Evolutionary conservation across 1,140 invertebrate genomes (phyloP).

Genomic region (Ceratosolen fusciceps): DNA sequence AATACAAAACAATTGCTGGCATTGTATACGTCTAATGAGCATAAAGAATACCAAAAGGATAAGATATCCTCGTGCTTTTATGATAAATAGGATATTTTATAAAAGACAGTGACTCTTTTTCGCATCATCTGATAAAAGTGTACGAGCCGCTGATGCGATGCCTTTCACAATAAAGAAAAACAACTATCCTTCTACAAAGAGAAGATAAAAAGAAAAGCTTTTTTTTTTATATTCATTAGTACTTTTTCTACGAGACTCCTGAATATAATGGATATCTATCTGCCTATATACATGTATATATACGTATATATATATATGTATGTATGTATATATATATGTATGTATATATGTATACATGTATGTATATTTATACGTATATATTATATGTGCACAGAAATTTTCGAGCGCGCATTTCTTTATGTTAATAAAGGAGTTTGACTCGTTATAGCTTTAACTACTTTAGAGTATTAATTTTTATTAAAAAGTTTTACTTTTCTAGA

Average conservation of each 20-base stretch:
- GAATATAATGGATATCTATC: too few relatives aligned
- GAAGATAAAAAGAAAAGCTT: conserved; percentile 1
- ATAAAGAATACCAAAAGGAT: not conserved
- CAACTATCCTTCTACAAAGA: not conserved
- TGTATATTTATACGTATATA: too few relatives aligned
- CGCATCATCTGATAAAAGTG: not conserved
- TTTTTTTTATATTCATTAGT: not conserved
- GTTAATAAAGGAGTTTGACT: too few relatives aligned
- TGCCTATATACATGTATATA: too few relatives aligned
- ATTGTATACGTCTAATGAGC: conserved; percentile 19
- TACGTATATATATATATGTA: too few relatives aligned
- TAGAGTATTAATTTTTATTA: too few relatives aligned
- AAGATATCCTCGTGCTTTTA: not conserved
- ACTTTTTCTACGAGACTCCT: not conserved
- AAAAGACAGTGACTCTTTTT: not conserved
- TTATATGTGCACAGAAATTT: too few relatives aligned
- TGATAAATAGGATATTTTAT: not conserved
- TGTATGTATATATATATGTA: too few relatives aligned
- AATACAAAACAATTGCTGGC: not conserved
- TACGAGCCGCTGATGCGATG: not conserved
- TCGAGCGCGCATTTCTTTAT: too few relatives aligned
- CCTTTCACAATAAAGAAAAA: conserved; percentile 9
- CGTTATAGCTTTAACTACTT: too few relatives aligned
- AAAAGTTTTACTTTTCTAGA: too few relatives aligned
- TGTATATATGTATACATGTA: too few relatives aligned